Evolutionary conservation across 2,113 vertebrate genomes (phyloP).

Genomic region (Sminthopsis crassicaudata): DNA sequence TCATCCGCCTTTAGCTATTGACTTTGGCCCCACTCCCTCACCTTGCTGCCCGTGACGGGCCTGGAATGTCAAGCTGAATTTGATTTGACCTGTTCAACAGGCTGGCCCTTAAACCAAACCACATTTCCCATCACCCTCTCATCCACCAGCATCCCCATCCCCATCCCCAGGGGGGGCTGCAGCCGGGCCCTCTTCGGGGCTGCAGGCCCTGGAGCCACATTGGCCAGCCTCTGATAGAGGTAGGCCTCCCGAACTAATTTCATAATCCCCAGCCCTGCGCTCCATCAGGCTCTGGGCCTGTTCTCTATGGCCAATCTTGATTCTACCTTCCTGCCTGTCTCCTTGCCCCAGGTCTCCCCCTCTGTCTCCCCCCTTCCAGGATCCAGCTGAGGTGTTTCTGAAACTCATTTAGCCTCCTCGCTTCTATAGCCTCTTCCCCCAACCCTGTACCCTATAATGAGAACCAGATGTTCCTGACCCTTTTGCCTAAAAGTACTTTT

Average conservation of each 20-base stretch:
- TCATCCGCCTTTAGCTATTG: neutral
- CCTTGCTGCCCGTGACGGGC: slow-evolving; percentile 56
- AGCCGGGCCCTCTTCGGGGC: slow-evolving; percentile 36
- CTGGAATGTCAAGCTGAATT: slow-evolving; percentile 76
- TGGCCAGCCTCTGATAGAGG: slow-evolving; percentile 6
- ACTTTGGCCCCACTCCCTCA: slow-evolving; percentile 32
- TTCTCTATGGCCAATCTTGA: slow-evolving; percentile 25
- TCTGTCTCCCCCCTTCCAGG: slow-evolving; percentile 38
- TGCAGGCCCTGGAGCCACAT: slow-evolving; percentile 43
- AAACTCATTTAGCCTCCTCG: slow-evolving; percentile 73
- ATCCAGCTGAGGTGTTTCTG: slow-evolving; percentile 53
- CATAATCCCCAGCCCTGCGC: slow-evolving; percentile 62
- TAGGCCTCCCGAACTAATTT: slow-evolving; percentile 73
- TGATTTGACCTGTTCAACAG: slow-evolving; percentile 63
- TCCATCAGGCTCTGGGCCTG: slow-evolving; percentile 47
- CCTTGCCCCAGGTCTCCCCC: slow-evolving; percentile 2
- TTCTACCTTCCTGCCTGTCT: slow-evolving; percentile 69
- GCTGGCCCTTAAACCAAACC: slow-evolving; percentile 74
- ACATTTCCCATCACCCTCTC: slow-evolving; percentile 32
- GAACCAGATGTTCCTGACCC: slow-evolving; percentile 68
- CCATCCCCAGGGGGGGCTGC: slow-evolving; percentile 38
- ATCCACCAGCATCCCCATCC: slow-evolving; percentile 8
- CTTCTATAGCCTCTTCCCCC: slow-evolving; percentile 28
- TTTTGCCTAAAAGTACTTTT: slow-evolving; percentile 29
- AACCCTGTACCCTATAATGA: slow-evolving; percentile 62